Conservation (phyloP, 2,113 vertebrate species). For the Gila orcuttii region DNA sequence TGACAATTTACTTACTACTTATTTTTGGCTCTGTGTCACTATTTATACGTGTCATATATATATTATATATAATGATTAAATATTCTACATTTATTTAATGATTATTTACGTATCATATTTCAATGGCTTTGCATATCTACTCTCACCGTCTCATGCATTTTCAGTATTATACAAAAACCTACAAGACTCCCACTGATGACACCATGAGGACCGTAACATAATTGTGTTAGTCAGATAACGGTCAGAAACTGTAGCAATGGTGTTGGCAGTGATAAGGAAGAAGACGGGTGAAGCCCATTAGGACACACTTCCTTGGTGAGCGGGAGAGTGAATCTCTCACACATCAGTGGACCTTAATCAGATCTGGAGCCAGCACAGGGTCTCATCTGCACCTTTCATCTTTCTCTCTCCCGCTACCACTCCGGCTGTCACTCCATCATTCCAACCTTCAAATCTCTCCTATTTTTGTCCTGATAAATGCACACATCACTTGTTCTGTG, state of each 20-base stretch:
- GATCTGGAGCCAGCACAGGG: constrained; percentile 44
- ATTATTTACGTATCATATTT: neutral
- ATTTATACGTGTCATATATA: no score
- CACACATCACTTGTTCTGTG: constrained; percentile 67
- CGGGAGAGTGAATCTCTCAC: constrained; percentile 57
- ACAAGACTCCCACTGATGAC: neutral
- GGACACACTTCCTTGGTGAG: constrained; percentile 57
- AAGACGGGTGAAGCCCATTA: constrained; percentile 56
- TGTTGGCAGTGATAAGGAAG: constrained; percentile 42
- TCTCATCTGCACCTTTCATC: constrained; percentile 58
- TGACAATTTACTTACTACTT: no score
- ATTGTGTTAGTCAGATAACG: constrained; percentile 36
- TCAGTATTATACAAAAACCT: neutral
- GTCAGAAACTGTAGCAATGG: constrained; percentile 28
- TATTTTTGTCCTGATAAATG: constrained; percentile 60
- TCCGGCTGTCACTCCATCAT: constrained; percentile 13
- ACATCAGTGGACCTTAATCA: constrained; percentile 57
- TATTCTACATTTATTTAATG: neutral
- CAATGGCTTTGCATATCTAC: neutral
- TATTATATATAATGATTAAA: neutral
- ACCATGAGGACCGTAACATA: constrained; percentile 21
- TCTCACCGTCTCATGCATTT: neutral
- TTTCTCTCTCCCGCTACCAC: constrained; percentile 49
- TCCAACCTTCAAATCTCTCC: constrained; percentile 49
- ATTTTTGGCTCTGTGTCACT: no score